Evolutionary conservation across 2,113 vertebrate genomes (phyloP), one percentile per base, ranked within the genome.

Genomic region (Hirundichthys speculiger): DNA sequence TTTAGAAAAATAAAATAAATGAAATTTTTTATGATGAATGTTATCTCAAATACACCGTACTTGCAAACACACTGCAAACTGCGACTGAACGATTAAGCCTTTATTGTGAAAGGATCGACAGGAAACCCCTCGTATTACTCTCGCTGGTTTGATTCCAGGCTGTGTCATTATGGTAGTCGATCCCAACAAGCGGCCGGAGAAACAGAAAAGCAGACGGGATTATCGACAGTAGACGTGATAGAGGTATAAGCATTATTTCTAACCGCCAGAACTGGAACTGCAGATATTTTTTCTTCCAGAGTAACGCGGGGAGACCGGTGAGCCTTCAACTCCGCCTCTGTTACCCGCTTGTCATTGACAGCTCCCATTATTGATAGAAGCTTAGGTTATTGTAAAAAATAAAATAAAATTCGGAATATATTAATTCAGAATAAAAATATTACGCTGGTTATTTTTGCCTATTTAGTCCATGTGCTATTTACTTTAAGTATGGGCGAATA

Each of bases 151-250:
- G 24, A 51, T 16, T 48, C 25, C 19, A n/a, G n/a, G 8, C 25
- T 41, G 40, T 30, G 18, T 64, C 58, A 19, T 18, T 20, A 66
- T 14, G 60, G 47, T 61, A 5, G 61, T 13, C 21, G 42, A 10
- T 58, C 55, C 56, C 59, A 41, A 13, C 25, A 0, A 64, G 73
- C 70, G 47, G 61, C 64, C 66, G 19, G 9, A 4, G 34, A 50
- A 43, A 56, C 30, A 46, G 6, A 34, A 10, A 30, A 40, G 45
- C 64, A 59, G 70, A 75, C 61, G 1, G 80, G 75, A 82, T 86
- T 77, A 80, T 50, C 20, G 56, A 0, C 43, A 8, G 40, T 52
- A 50, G 64, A 57, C 50, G 15, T 63, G n/a, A 42, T 10, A 13
- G 60, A 18, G 18, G 27, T 13, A 27, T 1, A 12, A 1, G 14